A percentile compares a stretch with the other conserved stretches of the same genome.
phyloP scores from a whole-genome alignment of 2,888 invertebrate genomes.

The Melipona beecheii region DNA sequence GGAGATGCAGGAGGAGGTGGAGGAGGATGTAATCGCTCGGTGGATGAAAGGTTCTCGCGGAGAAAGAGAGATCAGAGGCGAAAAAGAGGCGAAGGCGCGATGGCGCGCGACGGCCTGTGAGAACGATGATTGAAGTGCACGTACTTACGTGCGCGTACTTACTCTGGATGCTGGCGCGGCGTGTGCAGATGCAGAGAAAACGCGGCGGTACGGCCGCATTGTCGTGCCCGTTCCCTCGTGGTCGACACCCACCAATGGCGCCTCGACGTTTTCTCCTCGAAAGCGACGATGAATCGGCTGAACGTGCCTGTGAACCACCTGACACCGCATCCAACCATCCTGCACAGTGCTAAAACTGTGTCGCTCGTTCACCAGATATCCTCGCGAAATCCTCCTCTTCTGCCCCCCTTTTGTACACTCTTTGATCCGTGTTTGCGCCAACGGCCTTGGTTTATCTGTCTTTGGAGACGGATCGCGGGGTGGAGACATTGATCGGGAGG shows the following conservation, averaged over 20 bases:
- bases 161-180: constrained; percentile 62
- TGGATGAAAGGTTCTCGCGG: constrained; percentile 74
- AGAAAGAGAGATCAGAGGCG: constrained; percentile 76
- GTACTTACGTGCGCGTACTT: constrained; percentile 79
- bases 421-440: constrained; percentile 13
- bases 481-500: constrained; percentile 1
- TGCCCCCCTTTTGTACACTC: neutral
- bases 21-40: constrained; percentile 59
- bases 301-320: constrained; percentile 34
- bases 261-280: constrained; percentile 47
- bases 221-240: constrained; percentile 69
- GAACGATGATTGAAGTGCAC: constrained; percentile 82
- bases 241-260: constrained; percentile 59
- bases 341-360: constrained; percentile 21
- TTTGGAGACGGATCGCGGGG: neutral
- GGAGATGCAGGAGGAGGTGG: neutral
- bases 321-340: constrained; percentile 15
- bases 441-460: neutral
- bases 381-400: neutral
- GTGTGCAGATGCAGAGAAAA: constrained; percentile 37
- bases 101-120: constrained; percentile 77
- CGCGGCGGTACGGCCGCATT: constrained; percentile 59
- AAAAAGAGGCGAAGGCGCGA: constrained; percentile 76
- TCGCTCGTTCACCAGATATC: constrained; percentile 26
- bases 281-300: constrained; percentile 39